phyloP scores from a whole-genome alignment of 2,113 vertebrate species.

The Girardinichthys multiradiatus region DNA sequence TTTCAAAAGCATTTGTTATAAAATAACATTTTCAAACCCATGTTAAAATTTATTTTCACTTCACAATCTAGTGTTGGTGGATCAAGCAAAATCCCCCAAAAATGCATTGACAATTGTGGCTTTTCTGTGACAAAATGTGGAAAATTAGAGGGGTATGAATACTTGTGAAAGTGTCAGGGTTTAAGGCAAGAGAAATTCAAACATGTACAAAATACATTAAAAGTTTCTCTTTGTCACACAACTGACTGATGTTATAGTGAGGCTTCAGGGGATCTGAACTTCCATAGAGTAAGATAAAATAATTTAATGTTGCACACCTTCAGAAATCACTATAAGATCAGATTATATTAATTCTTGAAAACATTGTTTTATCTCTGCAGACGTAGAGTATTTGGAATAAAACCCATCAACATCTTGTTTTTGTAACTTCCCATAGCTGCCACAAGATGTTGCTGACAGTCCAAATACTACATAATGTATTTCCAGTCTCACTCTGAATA shows the following conservation, averaged over 20 bases:
- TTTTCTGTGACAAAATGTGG: background rate
- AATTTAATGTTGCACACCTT: too few relatives aligned
- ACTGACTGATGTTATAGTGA: background rate
- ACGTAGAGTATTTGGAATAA: background rate
- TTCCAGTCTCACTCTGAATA: background rate
- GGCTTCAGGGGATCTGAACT: background rate
- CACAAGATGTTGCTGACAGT: slow-evolving; percentile 2
- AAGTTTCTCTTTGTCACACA: background rate
- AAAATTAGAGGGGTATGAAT: background rate
- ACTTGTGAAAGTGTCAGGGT: background rate
- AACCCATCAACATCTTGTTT: background rate
- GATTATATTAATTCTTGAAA: background rate
- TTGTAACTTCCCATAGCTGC: slow-evolving; percentile 13
- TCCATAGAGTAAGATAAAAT: too few relatives aligned
- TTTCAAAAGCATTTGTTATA: background rate
- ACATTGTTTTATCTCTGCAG: background rate
- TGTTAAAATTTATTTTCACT: background rate
- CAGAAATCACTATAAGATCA: background rate
- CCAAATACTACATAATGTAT: background rate
- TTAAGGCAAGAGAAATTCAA: background rate
- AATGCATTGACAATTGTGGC: too few relatives aligned
- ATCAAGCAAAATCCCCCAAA: too few relatives aligned
- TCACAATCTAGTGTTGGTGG: too few relatives aligned
- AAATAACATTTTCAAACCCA: background rate
- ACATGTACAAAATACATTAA: background rate